Conservation (phyloP, 2,888 invertebrate genomes). For the Tenthredo distinguenda region DNA sequence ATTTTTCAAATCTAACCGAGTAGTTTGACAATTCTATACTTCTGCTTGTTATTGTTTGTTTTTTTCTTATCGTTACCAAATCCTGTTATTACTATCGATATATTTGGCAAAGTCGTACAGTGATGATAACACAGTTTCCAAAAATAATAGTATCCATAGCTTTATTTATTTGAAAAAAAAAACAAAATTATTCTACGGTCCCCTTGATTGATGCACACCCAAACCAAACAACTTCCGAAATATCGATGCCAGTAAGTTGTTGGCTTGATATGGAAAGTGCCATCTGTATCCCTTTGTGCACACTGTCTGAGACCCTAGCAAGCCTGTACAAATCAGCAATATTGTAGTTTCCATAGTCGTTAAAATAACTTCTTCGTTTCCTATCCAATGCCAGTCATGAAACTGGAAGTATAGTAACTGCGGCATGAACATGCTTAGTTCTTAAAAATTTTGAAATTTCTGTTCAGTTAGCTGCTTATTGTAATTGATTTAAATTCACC, state of each 20-base stretch:
- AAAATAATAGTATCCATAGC: not conserved
- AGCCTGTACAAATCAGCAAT: not conserved
- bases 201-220: not conserved
- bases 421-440: not conserved
- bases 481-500: not conserved
- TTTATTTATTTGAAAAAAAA: not conserved
- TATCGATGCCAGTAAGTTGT: not conserved
- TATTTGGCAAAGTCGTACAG: not conserved
- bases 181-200: not conserved
- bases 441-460: not conserved
- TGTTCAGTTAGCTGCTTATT: constrained; percentile 16
- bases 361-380: not conserved
- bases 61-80: not conserved
- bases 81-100: not conserved
- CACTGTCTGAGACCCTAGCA: not conserved
- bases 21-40: constrained; percentile 6
- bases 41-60: not conserved
- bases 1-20: constrained; percentile 3
- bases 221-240: not conserved
- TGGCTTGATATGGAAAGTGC: not conserved
- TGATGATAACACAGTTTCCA: not conserved
- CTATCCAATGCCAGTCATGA: not conserved
- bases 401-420: not conserved
- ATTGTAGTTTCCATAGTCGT: not conserved
- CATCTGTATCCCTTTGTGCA: not conserved